phyloP scores from a whole-genome alignment of 2,113 vertebrate species.

The Onychorhynchus coronatus region DNA sequence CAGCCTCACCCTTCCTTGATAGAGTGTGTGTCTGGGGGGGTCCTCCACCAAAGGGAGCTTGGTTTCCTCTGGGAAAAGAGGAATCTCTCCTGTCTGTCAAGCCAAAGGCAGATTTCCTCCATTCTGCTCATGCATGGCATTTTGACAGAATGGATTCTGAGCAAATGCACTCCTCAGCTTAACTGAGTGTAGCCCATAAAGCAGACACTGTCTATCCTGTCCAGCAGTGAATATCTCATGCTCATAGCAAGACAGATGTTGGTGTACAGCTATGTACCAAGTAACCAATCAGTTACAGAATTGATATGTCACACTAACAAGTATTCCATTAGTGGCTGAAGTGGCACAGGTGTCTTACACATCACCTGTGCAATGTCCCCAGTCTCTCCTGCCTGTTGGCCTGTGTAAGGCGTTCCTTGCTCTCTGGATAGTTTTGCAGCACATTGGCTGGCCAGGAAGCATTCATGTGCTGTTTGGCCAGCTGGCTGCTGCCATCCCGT shows the following conservation, averaged over 20 bases:
- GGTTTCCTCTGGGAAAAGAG: not conserved
- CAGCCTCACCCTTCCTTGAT: not conserved
- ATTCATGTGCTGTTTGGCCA: not conserved
- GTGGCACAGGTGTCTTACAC: not conserved
- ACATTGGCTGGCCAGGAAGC: not conserved
- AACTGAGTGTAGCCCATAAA: not conserved
- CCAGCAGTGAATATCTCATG: not conserved
- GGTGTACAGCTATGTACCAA: not conserved
- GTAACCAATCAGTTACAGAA: not conserved
- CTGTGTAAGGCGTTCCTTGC: not conserved
- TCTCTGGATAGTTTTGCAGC: not conserved
- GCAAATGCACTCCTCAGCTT: not conserved
- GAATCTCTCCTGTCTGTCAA: not conserved
- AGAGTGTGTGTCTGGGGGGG: no score
- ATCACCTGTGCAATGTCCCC: not conserved
- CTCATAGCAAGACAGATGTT: not conserved
- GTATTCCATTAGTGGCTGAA: not conserved
- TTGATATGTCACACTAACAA: not conserved
- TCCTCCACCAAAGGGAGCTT: not conserved
- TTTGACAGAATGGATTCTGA: not conserved
- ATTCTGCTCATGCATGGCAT: rapidly evolving
- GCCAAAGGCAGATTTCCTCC: not conserved
- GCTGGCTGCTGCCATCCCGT: not conserved
- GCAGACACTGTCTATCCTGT: not conserved
- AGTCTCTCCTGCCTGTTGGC: not conserved